Evolutionary conservation across 2,888 invertebrate genomes (phyloP), one percentile per base, ranked within the genome.

Genomic region (Sthenelais limicola): DNA sequence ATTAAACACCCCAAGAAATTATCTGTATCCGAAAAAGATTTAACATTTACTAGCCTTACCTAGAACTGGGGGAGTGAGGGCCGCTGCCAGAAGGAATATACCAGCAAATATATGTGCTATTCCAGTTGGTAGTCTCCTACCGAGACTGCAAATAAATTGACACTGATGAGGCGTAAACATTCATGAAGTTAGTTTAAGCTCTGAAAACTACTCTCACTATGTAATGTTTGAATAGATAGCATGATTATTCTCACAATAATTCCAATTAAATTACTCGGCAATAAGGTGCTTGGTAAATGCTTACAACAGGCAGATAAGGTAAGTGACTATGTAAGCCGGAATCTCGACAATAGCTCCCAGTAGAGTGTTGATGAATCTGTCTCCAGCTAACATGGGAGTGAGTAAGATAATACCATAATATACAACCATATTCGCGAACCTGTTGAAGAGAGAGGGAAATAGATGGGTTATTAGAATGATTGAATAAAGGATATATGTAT

Each of bases 351-450:
- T 12, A 3, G 78, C 80, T 12, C 78, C 79, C 15, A 84, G 75
- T 43, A 82, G 77, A 71, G 81, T 83, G 76, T 83, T 85, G 18
- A 85, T 35, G 66, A 80, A 82, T 7, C 83, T 70, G 73, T 84
- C 77, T 5, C 83, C 83, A 15, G 80, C 80, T 30, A 84, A 72
- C 15, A 74, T 76, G 1, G 84, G 79, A 0, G 84, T 79, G 1
- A 79, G 77, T 68, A 85, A 73, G 72, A 82, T 81, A 52, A 85
- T 74, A 2, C 82, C 83, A 62, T 81, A 83, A 73, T 84, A 85
- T 1, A 82, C 81, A 5, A 80, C 32, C 56, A 77, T 79, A 76
- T 81, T 81, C 1, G 80, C 79, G 24, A 80, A 78, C 84, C 84
- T 85, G 32, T 7, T 26, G 33, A 32, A 26, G 15, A 9, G 15